These are phyloP conservation scores for Pinna nobilis DNA, from an alignment of 1,140 invertebrate species.

Conservation along the genomic window DNA sequence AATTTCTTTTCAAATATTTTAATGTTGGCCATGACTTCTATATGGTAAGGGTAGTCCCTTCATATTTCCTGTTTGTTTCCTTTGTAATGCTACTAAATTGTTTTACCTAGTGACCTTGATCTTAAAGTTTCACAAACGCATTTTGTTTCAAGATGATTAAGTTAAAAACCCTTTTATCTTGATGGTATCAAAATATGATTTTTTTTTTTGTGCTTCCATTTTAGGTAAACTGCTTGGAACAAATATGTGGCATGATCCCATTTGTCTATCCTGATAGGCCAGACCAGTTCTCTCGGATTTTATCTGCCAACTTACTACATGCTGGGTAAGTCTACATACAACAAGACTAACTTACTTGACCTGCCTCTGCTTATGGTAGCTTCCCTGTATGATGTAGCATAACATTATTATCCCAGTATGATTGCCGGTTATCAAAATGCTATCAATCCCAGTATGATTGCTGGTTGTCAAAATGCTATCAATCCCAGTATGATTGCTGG, in stretches of 20 bases:
- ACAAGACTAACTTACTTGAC: neutral
- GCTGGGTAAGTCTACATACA: constrained; percentile 83
- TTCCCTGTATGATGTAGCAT: too few species aligned
- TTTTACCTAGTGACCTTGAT: too few species aligned
- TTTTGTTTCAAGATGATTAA: neutral
- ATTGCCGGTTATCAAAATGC: too few species aligned
- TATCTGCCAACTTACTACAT: constrained; percentile 98
- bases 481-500: neutral
- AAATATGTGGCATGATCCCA: constrained; percentile 99
- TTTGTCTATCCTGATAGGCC: constrained; percentile 81
- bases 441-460: too few species aligned
- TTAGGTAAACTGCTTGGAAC: constrained; percentile 95
- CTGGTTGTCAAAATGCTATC: too few species aligned
- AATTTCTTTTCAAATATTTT: too few species aligned
- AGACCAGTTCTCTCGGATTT: constrained; percentile 97
- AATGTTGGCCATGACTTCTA: too few species aligned
- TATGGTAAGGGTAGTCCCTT: too few species aligned
- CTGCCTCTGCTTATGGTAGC: too few species aligned
- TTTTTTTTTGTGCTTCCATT: constrained; percentile 54
- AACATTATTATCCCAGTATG: too few species aligned
- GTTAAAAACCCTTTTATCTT: neutral
- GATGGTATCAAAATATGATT: neutral
- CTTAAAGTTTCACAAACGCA: neutral
- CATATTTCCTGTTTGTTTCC: too few species aligned
- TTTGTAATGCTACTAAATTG: too few species aligned